Conservation (phyloP, 2,888 invertebrate species). For the Cerceris rybyensis region DNA sequence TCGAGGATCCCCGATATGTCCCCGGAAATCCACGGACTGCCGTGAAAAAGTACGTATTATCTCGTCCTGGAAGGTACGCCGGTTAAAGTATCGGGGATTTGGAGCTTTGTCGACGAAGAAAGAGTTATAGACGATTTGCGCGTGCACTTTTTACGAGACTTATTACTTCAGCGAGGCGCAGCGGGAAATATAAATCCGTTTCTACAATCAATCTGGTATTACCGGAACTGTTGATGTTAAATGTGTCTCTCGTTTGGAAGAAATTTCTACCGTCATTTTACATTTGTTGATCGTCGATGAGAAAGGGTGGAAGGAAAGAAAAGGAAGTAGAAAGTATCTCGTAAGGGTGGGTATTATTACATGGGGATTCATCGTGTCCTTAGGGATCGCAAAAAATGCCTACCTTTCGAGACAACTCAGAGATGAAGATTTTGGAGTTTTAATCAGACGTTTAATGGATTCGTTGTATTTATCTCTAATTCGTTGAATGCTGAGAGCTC, state of each 20-base stretch:
- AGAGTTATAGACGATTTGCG: slow-evolving; percentile 61
- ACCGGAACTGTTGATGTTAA: slow-evolving; percentile 32
- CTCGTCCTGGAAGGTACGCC: slow-evolving; percentile 28
- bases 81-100: slow-evolving; percentile 64
- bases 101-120: slow-evolving; percentile 42
- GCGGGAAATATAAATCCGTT: slow-evolving; percentile 52
- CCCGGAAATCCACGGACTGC: slow-evolving; percentile 59
- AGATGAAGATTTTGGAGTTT: slow-evolving; percentile 22
- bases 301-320: background rate
- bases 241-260: background rate
- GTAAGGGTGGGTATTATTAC: background rate
- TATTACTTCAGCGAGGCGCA: slow-evolving; percentile 45
- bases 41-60: slow-evolving; percentile 70
- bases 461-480: slow-evolving; percentile 32
- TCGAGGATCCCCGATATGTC: slow-evolving; percentile 64
- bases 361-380: background rate
- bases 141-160: slow-evolving; percentile 54
- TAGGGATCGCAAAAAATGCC: background rate
- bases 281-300: background rate
- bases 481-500: slow-evolving; percentile 40
- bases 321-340: background rate
- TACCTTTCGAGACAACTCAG: slow-evolving; percentile 12
- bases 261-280: background rate
- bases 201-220: slow-evolving; percentile 40
- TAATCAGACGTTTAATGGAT: slow-evolving; percentile 48